Base-by-base conservation (phyloP, 2,113 vertebrate species). In the Hypanus sabinus region DNA sequence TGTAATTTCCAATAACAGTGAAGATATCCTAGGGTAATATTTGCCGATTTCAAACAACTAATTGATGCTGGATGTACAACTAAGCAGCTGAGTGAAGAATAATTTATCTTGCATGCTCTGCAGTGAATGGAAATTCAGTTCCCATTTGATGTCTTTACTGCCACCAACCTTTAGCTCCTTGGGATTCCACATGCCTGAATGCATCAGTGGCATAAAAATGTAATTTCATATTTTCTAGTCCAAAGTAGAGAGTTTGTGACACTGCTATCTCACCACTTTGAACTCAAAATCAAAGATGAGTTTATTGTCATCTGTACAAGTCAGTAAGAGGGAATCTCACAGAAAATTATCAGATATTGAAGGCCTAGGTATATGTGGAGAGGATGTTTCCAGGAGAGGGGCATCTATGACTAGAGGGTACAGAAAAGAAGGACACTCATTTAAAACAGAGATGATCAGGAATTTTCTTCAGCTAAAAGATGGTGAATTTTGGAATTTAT, bases 21-120 rank as follows among this genome's bases (percentile, higher is more conserved):
- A 93, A 8, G 22, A 14, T 93, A 93, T 38, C 65, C 68, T 36
- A 75, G n/a, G 70, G 91, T 46, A 73, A 73, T 36, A 73, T 46
- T 93, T 93, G 27, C 18, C 91, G 73, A 46, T 93, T 93, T 73
- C 36, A 73, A 36, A 75, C 70, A n/a, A 75, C 46, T 93, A 68
- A 93, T 55, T 93, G 91, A 73, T 30, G 68, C 70, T 93, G 36
- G 68, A 55, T 24, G 38, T 55, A 55, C 1, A 75, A 46, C 11
- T 5, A 75, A 73, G 11, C 33, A 93, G 68, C 70, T 93, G 68
- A 75, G 55, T 70, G 20, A 91, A 91, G 10, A 46, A 9, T 24
- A 16, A 73, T 73, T 73, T 70, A 9, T 33, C 90, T 27, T 71
- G 30, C 24, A 11, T 73, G 36, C 60, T 92, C 36, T 0, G n/a